phyloP scores from a whole-genome alignment of 2,113 vertebrate species.

The Trochalopteron elliotii region DNA sequence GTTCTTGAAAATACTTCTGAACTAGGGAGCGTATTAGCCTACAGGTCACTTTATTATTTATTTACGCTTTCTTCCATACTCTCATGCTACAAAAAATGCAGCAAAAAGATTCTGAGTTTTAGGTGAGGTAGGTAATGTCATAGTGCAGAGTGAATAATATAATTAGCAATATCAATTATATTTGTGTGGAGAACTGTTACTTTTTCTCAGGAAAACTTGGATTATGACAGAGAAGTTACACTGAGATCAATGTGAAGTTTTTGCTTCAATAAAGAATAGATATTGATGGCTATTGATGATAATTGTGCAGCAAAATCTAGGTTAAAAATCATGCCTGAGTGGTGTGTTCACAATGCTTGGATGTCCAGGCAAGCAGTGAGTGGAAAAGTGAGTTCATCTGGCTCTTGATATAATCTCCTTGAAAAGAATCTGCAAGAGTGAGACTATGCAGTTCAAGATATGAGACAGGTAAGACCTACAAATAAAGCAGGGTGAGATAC shows the following conservation, averaged over 20 bases:
- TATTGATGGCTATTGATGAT: not conserved
- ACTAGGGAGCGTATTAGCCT: not conserved
- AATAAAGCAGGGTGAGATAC: not conserved
- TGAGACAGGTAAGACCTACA: not conserved
- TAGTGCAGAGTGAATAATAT: not conserved
- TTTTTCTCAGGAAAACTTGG: not conserved
- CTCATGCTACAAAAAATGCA: not conserved
- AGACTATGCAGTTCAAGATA: not conserved
- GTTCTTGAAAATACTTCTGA: constrained; percentile 46
- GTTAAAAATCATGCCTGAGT: not conserved
- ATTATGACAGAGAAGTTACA: not conserved
- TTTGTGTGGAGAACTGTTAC: not conserved
- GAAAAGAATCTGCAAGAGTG: not conserved
- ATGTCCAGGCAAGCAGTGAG: not conserved
- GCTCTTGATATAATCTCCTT: not conserved
- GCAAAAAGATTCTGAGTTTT: not conserved
- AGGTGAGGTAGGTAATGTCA: not conserved
- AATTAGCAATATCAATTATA: not conserved
- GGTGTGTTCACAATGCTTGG: not conserved
- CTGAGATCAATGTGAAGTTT: not conserved
- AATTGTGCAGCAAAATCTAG: not conserved
- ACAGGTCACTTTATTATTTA: constrained; percentile 56
- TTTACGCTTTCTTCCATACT: constrained; percentile 31
- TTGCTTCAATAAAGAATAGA: not conserved
- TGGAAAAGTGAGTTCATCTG: not conserved